These are phyloP conservation scores for Platyscapa corneri DNA, from an alignment of 1,140 invertebrate species.

Conservation along the genomic window DNA sequence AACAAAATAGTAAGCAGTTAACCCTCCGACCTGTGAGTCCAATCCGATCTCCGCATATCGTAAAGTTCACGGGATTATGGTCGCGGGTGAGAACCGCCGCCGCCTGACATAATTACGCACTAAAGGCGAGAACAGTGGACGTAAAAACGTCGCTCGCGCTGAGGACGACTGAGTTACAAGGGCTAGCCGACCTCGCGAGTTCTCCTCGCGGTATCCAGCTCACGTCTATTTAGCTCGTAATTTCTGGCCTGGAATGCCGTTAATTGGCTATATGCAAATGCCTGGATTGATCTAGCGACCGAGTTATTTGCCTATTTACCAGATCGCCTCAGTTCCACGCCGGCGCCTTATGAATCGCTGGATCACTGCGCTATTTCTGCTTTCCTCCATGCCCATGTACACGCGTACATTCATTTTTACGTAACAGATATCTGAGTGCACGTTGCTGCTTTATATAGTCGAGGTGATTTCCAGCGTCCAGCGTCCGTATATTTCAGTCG, in stretches of 20 bases:
- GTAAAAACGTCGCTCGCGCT: no score
- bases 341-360: slow-evolving; percentile 9
- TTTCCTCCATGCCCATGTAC: background rate
- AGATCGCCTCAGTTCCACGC: slow-evolving; percentile 1
- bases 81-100: no score
- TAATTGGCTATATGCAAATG: slow-evolving; percentile 42
- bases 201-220: no score
- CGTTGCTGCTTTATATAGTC: background rate
- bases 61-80: no score
- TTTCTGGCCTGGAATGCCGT: slow-evolving; percentile 34
- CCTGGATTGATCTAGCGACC: slow-evolving; percentile 6
- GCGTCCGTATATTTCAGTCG: background rate
- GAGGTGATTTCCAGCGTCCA: background rate
- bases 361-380: background rate
- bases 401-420: background rate
- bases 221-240: background rate
- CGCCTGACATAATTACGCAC: no score
- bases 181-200: background rate
- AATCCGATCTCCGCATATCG: no score
- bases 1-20: background rate
- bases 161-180: background rate
- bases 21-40: background rate
- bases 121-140: no score
- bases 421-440: background rate
- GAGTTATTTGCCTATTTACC: background rate